Evolutionary conservation across 2,113 vertebrate genomes (phyloP), one percentile per base, ranked within the genome.

Genomic region (Lipotes vexillifer): DNA sequence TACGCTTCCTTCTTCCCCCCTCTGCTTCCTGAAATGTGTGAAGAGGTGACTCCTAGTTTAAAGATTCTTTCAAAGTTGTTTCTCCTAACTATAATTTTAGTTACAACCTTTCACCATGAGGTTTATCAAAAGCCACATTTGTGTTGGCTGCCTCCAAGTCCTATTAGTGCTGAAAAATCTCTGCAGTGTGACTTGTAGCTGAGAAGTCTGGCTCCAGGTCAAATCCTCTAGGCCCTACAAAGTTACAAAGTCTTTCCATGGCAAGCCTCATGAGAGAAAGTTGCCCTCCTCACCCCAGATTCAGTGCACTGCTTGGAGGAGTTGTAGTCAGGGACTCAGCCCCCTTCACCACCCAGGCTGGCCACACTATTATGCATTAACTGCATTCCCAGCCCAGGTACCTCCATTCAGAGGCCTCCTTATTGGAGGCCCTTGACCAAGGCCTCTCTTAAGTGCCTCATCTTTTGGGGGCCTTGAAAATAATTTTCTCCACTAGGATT

Each of bases 71-170:
- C 88, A 88, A 57, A 77, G 11, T 86, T 82, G 21, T 11, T 94
- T 27, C 12, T 92, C 68, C 4, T 25, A 46, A 72, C 36, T 80
- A 41, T 63, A 46, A 83, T 83, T 90, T 92, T 65, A 11, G 6
- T 78, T 78, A 31, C 27, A n/a, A 57, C 12, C 31, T 88, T 88
- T 80, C 25, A 36, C 77, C 23, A 3, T 27, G 66, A 88, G 4
- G n/a, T 78, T 84, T 66, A 52, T 94, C 29, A 71, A 85, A 80
- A 94, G n/a, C 21, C 46, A 80, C 1, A 25, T 78, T 72, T 31
- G 31, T 72, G 10, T 52, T 55, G 49, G 4, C 80, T 90, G 18
- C 41, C 49, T 92, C 36, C 11, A 18, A 89, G 49, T 81, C 25
- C 44, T 74, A 7, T 68, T 36, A 44, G 4, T 63, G 15, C 21